Conservation (phyloP, 2,888 invertebrate species). For the Eueremaeus valkanovi region DNA sequence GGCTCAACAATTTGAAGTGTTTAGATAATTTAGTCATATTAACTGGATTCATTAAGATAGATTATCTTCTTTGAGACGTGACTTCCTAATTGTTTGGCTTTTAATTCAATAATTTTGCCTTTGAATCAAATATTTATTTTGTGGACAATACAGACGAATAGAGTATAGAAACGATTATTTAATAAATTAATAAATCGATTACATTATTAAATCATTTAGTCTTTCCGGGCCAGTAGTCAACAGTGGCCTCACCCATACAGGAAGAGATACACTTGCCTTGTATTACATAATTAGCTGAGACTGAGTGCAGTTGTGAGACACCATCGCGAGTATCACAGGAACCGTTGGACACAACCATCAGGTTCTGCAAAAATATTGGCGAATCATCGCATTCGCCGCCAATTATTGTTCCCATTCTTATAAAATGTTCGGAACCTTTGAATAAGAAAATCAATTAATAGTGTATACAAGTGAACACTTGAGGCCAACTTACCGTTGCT, state of each 20-base stretch:
- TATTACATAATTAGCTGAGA: neutral
- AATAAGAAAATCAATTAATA: neutral
- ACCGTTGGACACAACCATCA: constrained; percentile 16
- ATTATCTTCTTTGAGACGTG: too few relatives aligned
- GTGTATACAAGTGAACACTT: neutral
- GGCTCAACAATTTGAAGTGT: too few relatives aligned
- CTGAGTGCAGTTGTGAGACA: neutral
- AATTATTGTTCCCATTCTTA: neutral
- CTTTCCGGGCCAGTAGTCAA: constrained; percentile 17
- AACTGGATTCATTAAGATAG: too few relatives aligned
- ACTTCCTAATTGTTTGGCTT: too few relatives aligned
- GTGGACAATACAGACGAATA: too few relatives aligned
- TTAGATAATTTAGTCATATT: too few relatives aligned
- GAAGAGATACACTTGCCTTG: neutral
- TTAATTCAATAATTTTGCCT: too few relatives aligned
- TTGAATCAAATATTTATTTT: too few relatives aligned
- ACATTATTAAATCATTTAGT: neutral
- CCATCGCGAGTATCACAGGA: neutral
- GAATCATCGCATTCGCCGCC: constrained; percentile 7
- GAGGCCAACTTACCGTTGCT: neutral
- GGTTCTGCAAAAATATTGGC: neutral
- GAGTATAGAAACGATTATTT: too few relatives aligned
- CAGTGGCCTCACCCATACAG: neutral
- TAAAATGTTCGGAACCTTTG: neutral
- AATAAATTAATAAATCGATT: neutral